Base-by-base conservation (phyloP, 64 coral and sea anemone species). In the Platygyra sinensis region DNA sequence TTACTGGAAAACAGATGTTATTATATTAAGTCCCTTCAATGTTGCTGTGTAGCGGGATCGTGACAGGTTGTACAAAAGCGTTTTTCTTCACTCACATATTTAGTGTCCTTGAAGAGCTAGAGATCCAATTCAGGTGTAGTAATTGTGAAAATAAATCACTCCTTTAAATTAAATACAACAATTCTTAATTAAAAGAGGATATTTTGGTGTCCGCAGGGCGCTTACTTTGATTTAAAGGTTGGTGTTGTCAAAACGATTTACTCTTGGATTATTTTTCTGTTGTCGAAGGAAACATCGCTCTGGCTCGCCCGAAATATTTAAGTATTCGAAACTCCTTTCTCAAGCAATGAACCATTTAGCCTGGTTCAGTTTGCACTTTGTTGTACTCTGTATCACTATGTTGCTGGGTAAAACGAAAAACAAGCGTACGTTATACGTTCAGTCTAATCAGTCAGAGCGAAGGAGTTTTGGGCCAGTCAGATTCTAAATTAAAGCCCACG, bases 31-130 rank as follows among this genome's bases (percentile, higher is more conserved):
- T 5, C 24, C 27, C 31, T 85, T 67, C 25, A 46, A 24, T 72
- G 22, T 51, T 42, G 81, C 19, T 10, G 63, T 50, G 18, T 85
- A 71, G 33, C 51, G 33, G 81, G 81, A 85, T 52, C 81, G 13
- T 85, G 25, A 46, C 49, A 85, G 25, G 81, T 71, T 85, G 81
- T 85, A 85, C 63, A 85, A 85, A 83, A 85, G 60, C 12, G n/a
- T 50, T 30, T 85, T 85, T 64, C 62, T 85, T 69, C 38, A 72
- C 33, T 71, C 38, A n/a, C 38, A 72, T 85, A 39, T 29, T 65
- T 50, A 18, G 67, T 31, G 36, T 85, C 46, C 39, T 85, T 18
- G 63, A 36, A 39, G 27, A 50, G 63, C 8, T 85, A 85, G 81
- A 72, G 22, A 24, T 27, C 39, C 32, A 50, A 25, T 85, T 85